A percentile compares a stretch with the other conserved stretches of the same genome.
These are phyloP conservation scores for Procambarus virginalis DNA, from an alignment of 1,140 invertebrate species.

Conservation along the genomic window DNA sequence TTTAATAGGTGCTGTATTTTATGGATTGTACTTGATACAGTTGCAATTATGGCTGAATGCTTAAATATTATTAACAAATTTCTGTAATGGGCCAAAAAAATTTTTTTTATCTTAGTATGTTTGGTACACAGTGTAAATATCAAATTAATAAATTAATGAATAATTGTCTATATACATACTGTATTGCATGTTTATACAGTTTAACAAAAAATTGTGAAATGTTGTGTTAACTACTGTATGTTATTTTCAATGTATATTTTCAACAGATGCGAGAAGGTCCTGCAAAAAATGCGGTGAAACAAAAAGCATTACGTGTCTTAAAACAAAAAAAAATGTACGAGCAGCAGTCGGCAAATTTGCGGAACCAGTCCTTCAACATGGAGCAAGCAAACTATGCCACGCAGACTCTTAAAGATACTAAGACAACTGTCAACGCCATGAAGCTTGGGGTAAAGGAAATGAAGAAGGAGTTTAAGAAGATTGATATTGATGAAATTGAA, in stretches of 20 bases:
- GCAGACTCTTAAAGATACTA: slow-evolving; percentile 98
- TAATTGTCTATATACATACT: too few species aligned
- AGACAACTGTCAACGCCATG: slow-evolving; percentile 97
- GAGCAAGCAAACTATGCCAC: slow-evolving; percentile 99
- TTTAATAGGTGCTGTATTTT: too few species aligned
- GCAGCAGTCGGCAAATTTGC: slow-evolving; percentile 91
- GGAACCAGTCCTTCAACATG: slow-evolving; percentile 99
- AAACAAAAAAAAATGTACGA: slow-evolving; percentile 99
- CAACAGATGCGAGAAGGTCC: slow-evolving; percentile 94
- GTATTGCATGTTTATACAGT: too few species aligned
- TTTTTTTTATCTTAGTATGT: too few species aligned
- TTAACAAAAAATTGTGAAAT: too few species aligned
- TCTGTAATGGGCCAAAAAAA: too few species aligned
- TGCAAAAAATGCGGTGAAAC: slow-evolving; percentile 94
- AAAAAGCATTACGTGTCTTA: slow-evolving; percentile 94
- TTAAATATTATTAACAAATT: too few species aligned
- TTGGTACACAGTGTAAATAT: too few species aligned
- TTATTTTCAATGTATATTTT: not conserved
- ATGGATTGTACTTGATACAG: too few species aligned
- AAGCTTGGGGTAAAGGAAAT: slow-evolving; percentile 97
- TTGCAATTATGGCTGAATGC: too few species aligned
- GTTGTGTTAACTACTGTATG: too few species aligned
- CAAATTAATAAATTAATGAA: too few species aligned
- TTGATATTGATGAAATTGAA: slow-evolving; percentile 98
- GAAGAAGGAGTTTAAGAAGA: slow-evolving; percentile 99